Conservation (phyloP, 2,797 vertebrate species). For the Nannoperca australis region DNA sequence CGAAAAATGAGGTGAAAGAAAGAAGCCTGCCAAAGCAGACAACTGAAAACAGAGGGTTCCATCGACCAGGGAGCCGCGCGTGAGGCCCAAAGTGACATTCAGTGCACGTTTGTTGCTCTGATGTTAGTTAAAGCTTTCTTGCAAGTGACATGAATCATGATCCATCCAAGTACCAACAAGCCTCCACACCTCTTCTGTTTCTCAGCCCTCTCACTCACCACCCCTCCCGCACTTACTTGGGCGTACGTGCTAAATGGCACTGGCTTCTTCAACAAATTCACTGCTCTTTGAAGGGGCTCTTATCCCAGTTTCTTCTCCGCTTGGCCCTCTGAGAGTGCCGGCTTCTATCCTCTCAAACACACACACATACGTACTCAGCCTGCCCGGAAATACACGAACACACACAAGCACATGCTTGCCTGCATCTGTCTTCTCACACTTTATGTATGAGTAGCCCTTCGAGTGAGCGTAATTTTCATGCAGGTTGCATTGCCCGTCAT, state of each 20-base stretch:
- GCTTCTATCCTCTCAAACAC: constrained; percentile 60
- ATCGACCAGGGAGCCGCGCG: constrained; percentile 37
- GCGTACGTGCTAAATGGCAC: constrained; percentile 83
- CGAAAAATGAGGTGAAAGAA: constrained; percentile 58
- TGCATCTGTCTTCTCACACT: constrained; percentile 40
- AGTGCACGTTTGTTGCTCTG: constrained; percentile 52
- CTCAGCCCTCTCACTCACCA: constrained; percentile 57
- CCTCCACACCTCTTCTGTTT: constrained; percentile 29
- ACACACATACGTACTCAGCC: constrained; percentile 21
- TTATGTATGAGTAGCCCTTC: constrained; percentile 29
- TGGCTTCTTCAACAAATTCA: constrained; percentile 74
- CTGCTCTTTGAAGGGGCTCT: constrained; percentile 80
- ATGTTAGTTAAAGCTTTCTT: constrained; percentile 59
- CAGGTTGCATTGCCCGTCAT: constrained; percentile 50
- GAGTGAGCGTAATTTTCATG: constrained; percentile 63
- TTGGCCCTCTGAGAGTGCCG: constrained; percentile 55
- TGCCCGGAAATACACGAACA: constrained; percentile 22
- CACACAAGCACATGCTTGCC: constrained; percentile 18
- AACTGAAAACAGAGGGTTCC: constrained; percentile 62
- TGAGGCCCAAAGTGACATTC: constrained; percentile 56
- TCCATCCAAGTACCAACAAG: constrained; percentile 63
- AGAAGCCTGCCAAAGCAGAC: constrained; percentile 59
- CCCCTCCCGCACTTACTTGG: constrained; percentile 61
- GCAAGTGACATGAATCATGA: constrained; percentile 68
- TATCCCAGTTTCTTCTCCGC: constrained; percentile 67